Evolutionary conservation across 2,113 vertebrate genomes (phyloP).

Genomic region (Oncorhynchus nerka): DNA sequence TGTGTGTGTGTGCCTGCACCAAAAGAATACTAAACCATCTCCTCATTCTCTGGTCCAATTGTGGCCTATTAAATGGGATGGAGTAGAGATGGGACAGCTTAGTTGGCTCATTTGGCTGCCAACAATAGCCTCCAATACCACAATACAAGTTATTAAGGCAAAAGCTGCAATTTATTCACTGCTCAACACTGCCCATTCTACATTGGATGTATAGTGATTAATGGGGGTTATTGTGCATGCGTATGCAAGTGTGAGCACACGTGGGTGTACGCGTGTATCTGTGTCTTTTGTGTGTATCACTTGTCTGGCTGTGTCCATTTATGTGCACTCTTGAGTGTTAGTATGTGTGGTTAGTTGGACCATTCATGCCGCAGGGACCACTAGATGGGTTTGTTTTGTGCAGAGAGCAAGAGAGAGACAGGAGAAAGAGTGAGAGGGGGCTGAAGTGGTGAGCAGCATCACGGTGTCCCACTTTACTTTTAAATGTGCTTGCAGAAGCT

Average conservation of each 20-base stretch:
- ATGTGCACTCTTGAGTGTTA: no score
- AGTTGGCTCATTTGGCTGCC: slow-evolving; percentile 34
- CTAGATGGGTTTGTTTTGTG: no score
- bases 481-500: not conserved
- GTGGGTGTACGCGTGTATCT: no score
- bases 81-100: slow-evolving; percentile 31
- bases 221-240: not conserved
- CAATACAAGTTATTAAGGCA: slow-evolving; percentile 29
- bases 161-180: slow-evolving; percentile 4
- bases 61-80: not conserved
- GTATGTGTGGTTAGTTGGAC: not conserved
- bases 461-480: not conserved
- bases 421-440: no score
- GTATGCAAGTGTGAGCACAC: no score
- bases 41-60: slow-evolving; percentile 26
- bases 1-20: not conserved
- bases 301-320: no score
- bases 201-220: not conserved
- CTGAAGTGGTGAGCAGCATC: no score
- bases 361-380: no score
- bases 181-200: slow-evolving; percentile 34
- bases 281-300: no score
- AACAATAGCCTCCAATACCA: slow-evolving; percentile 52
- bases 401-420: no score
- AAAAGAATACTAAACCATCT: slow-evolving; percentile 29